Evolutionary conservation across 2,888 invertebrate species (phyloP).

Genomic region (Agrochola circellaris): DNA sequence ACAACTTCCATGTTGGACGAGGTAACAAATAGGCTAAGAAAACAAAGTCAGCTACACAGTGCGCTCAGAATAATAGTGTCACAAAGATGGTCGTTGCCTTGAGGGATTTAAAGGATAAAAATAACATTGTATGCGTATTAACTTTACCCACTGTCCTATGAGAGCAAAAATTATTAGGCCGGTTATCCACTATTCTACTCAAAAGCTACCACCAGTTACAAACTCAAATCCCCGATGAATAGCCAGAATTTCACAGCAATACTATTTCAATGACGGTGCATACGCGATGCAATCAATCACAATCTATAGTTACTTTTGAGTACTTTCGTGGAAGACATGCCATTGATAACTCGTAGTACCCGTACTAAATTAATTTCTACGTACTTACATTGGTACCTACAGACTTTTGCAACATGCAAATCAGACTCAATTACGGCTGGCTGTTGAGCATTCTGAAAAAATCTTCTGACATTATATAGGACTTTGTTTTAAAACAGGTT

Average conservation of each 20-base stretch:
- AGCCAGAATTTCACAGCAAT: not conserved
- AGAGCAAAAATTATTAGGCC: not conserved
- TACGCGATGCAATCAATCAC: not conserved
- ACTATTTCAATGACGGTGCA: not conserved
- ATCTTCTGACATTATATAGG: too few species aligned
- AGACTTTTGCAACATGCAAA: too few species aligned
- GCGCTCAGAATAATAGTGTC: conserved; percentile 38
- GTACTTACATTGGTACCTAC: too few species aligned
- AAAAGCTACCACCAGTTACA: not conserved
- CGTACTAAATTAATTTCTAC: too few species aligned
- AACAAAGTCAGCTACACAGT: conserved; percentile 30
- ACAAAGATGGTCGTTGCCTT: conserved; percentile 45
- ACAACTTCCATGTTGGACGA: conserved; percentile 1
- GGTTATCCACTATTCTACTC: not conserved
- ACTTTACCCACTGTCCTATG: conserved; percentile 11
- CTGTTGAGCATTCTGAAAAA: too few species aligned
- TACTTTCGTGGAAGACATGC: too few species aligned
- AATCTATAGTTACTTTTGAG: not conserved
- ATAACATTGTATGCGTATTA: conserved; percentile 29
- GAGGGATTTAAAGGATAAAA: conserved; percentile 41
- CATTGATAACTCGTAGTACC: too few species aligned
- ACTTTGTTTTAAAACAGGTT: not conserved
- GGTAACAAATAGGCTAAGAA: conserved; percentile 27
- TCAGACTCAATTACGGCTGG: too few species aligned
- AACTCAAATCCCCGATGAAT: not conserved